A percentile compares a stretch with the other conserved stretches of the same genome.
phyloP scores from a whole-genome alignment of 2,888 invertebrate genomes.

The Leucophenga maculata region DNA sequence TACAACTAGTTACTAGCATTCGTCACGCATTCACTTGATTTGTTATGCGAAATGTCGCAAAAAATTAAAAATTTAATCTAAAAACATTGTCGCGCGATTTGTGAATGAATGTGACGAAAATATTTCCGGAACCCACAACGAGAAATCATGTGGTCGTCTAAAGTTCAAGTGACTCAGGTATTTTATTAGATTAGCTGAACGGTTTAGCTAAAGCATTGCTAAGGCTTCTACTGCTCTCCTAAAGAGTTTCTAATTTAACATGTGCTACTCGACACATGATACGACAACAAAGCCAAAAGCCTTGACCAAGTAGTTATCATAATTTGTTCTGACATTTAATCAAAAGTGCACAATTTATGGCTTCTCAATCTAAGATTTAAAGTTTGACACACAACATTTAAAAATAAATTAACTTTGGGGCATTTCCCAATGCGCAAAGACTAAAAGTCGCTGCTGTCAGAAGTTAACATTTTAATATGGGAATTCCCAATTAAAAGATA shows the following conservation, averaged over 20 bases:
- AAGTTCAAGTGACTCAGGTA: too few species aligned
- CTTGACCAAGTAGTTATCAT: constrained; percentile 4
- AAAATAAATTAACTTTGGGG: not conserved
- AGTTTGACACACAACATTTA: not conserved
- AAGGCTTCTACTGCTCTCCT: not conserved
- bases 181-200: too few species aligned
- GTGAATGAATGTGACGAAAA: too few species aligned
- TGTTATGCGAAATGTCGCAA: too few species aligned
- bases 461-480: constrained; percentile 11
- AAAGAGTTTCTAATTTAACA: not conserved
- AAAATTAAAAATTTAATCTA: too few species aligned
- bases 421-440: too few species aligned
- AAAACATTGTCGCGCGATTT: too few species aligned
- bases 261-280: not conserved
- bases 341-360: not conserved
- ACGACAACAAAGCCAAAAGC: not conserved
- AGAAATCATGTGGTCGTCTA: too few species aligned
- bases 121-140: too few species aligned
- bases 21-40: too few species aligned
- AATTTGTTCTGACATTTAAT: not conserved
- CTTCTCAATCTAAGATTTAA: not conserved
- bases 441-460: not conserved
- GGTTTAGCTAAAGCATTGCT: not conserved
- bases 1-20: too few species aligned
- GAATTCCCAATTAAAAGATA: constrained; percentile 25